phyloP scores from a whole-genome alignment of 2,113 vertebrate species.

The Rhynchopsitta pachyrhyncha region DNA sequence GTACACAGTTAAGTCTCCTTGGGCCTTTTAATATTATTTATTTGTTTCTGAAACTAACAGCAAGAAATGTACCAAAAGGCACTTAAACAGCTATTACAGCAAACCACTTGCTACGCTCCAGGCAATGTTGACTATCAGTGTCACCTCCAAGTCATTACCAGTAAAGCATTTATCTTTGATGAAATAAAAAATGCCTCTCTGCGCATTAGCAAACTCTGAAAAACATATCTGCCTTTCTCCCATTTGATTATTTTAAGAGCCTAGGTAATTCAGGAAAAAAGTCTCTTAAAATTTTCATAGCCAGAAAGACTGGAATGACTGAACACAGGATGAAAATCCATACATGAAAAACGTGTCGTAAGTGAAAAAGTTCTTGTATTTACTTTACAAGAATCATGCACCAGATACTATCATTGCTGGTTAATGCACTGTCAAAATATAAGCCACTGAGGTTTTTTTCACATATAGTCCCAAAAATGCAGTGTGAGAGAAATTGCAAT shows the following conservation, averaged over 20 bases:
- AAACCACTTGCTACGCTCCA: neutral
- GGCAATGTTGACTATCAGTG: neutral
- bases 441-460: neutral
- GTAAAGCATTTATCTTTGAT: neutral
- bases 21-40: neutral
- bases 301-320: neutral
- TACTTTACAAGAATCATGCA: neutral
- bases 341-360: neutral
- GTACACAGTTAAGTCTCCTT: neutral
- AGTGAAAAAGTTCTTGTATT: neutral
- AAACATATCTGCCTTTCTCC: neutral
- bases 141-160: neutral
- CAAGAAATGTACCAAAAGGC: neutral
- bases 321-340: neutral
- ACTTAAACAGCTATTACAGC: neutral
- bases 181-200: neutral
- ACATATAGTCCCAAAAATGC: neutral
- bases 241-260: neutral
- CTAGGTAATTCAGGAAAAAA: neutral
- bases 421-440: neutral
- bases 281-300: neutral
- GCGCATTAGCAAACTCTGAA: neutral
- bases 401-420: neutral
- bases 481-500: neutral
- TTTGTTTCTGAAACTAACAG: constrained; percentile 1